These are phyloP conservation scores for Drosophila rhopaloa DNA, from an alignment of 1,140 invertebrate genomes.

Conservation along the genomic window DNA sequence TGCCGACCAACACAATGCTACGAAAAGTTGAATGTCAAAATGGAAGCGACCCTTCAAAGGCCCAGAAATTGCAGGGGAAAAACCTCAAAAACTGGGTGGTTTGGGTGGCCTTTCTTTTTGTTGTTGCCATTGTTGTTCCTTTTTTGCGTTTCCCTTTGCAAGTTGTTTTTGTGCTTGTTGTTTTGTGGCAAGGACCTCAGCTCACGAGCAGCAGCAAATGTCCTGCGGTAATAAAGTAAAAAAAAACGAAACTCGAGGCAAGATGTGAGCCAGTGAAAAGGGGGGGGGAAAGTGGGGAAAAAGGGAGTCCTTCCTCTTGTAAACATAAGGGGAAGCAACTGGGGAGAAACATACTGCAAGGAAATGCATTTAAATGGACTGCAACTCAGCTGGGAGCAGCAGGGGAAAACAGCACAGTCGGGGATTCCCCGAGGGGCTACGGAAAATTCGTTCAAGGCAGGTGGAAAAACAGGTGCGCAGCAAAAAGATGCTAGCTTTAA, in stretches of 20 bases:
- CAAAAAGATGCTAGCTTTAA: slow-evolving; percentile 2
- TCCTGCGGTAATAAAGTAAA: slow-evolving; percentile 49
- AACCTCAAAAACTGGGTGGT: slow-evolving; percentile 32
- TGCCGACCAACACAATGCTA: slow-evolving; percentile 30
- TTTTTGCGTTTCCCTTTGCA: slow-evolving; percentile 1
- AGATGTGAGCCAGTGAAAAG: slow-evolving; percentile 2
- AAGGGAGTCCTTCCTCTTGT: not conserved
- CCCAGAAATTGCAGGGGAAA: slow-evolving; percentile 10
- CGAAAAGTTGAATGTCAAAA: slow-evolving; percentile 32
- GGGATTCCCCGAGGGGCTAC: slow-evolving; percentile 3
- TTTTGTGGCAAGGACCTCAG: slow-evolving; percentile 20
- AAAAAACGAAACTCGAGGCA: slow-evolving; percentile 34
- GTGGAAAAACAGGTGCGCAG: slow-evolving; percentile 15
- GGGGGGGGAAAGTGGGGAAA: too few relatives aligned
- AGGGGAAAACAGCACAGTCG: not conserved
- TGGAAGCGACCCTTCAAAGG: slow-evolving; percentile 29
- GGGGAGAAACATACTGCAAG: slow-evolving; percentile 22
- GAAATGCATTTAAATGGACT: slow-evolving; percentile 49
- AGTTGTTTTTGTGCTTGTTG: slow-evolving; percentile 2
- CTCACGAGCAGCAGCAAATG: slow-evolving; percentile 30
- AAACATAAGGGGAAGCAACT: not conserved
- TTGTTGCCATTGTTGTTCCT: not conserved
- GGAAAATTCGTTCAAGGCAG: slow-evolving; percentile 35
- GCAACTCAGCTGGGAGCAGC: slow-evolving; percentile 9
- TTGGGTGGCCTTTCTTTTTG: slow-evolving; percentile 1